These are phyloP conservation scores for Ornithoptera priamus DNA, from an alignment of 2,888 invertebrate species.

Conservation along the genomic window DNA sequence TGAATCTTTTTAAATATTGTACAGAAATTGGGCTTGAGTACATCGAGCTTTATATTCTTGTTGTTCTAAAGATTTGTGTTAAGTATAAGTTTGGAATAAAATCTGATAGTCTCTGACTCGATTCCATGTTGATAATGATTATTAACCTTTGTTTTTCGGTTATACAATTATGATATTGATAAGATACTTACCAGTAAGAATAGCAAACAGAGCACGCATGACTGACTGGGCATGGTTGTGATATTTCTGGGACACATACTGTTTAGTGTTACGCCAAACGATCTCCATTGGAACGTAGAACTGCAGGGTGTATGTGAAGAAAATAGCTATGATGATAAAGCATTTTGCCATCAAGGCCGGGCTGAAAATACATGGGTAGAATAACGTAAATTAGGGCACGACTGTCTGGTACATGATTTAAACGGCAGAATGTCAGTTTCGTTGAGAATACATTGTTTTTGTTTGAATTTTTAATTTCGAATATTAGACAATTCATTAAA, in stretches of 20 bases:
- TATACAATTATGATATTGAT: neutral
- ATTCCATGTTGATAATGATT: no score
- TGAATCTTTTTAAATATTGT: no score
- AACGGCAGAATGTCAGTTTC: neutral
- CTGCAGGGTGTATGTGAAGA: constrained; percentile 96
- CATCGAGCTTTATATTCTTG: no score
- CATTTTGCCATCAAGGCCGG: constrained; percentile 88
- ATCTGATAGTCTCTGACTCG: no score
- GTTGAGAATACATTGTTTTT: no score
- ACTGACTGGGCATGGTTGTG: constrained; percentile 60
- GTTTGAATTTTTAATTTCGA: no score
- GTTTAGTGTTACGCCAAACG: constrained; percentile 88
- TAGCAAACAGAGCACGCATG: constrained; percentile 68
- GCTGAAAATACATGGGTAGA: constrained; percentile 69
- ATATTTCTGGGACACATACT: constrained; percentile 53
- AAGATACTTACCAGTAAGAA: constrained; percentile 57
- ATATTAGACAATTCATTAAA: no score
- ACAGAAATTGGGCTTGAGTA: no score
- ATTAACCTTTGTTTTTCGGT: constrained; percentile 7
- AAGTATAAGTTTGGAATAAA: no score
- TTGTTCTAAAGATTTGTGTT: no score
- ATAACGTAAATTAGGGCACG: neutral
- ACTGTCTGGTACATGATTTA: neutral
- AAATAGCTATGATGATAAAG: constrained; percentile 92
- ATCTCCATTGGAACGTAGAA: constrained; percentile 96